Conservation (phyloP, 2,113 vertebrate species). For the Camelus dromedarius region DNA sequence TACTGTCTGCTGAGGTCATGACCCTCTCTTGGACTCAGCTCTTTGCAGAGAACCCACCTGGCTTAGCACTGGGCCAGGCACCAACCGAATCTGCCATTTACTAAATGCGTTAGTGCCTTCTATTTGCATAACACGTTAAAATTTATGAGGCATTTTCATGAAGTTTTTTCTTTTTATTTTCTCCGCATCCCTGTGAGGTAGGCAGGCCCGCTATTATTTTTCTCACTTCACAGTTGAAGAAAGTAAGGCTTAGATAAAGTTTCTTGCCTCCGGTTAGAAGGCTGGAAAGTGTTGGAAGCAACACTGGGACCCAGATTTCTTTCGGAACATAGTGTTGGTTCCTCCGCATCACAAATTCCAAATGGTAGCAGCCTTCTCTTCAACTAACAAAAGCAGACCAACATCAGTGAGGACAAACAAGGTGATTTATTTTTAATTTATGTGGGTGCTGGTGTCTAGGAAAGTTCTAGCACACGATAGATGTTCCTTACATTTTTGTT, state of each 20-base stretch:
- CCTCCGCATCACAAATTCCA: not conserved
- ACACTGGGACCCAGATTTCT: not conserved
- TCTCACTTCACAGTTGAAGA: conserved; percentile 69
- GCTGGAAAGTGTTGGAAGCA: conserved; percentile 19
- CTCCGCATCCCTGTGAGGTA: conserved; percentile 39
- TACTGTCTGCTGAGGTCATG: not conserved
- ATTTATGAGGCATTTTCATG: conserved; percentile 41
- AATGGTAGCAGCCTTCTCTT: not conserved
- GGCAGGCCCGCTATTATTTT: conserved; percentile 38
- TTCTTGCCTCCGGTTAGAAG: conserved; percentile 62
- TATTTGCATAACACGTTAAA: conserved; percentile 11
- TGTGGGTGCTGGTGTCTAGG: not conserved
- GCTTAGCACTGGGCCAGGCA: not conserved
- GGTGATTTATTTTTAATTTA: not conserved
- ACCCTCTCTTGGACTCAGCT: not conserved
- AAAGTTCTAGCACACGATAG: not conserved
- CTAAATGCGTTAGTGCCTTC: not conserved
- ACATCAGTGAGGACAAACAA: not conserved
- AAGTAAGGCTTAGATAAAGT: conserved; percentile 51
- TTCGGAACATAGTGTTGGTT: not conserved
- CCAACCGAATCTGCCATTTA: not conserved
- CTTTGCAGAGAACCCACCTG: not conserved
- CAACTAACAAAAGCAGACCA: conserved; percentile 5
- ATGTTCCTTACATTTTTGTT: not conserved
- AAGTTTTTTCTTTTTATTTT: conserved; percentile 58